Percentiles rank a stretch among this genome's conserved stretches.
These are phyloP conservation scores for Macrophya annulata DNA, from an alignment of 2,888 invertebrate species.

Conservation along the genomic window DNA sequence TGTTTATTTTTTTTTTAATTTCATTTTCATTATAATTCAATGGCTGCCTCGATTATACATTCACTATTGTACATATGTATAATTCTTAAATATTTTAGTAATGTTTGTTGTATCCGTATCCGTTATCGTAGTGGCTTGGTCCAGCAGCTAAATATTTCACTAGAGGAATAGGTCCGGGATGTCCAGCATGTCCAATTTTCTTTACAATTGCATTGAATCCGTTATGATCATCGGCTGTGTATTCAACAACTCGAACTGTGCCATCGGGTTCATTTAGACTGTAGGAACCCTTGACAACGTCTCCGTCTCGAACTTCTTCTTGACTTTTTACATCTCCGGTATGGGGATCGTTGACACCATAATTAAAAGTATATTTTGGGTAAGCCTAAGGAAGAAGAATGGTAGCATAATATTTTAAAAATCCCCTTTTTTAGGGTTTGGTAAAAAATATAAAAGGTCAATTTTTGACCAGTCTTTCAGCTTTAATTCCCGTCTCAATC, in stretches of 20 bases:
- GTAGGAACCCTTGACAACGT: constrained; percentile 73
- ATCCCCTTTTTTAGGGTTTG: not conserved
- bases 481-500: constrained; percentile 1
- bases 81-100: not conserved
- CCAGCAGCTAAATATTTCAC: not conserved
- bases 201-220: constrained; percentile 75
- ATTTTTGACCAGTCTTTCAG: not conserved
- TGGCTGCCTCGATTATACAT: not conserved
- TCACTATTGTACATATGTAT: not conserved
- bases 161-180: constrained; percentile 60
- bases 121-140: not conserved
- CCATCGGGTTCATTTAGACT: constrained; percentile 74
- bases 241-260: constrained; percentile 73
- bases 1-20: not conserved
- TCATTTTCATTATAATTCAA: not conserved
- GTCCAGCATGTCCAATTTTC: constrained; percentile 72
- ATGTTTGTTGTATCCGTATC: constrained; percentile 38
- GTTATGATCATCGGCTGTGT: constrained; percentile 73
- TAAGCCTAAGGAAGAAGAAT: constrained; percentile 65
- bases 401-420: not conserved
- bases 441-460: not conserved
- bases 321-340: constrained; percentile 74
- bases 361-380: constrained; percentile 72
- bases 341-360: constrained; percentile 73
- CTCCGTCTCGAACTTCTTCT: constrained; percentile 72